A percentile compares a stretch with the other conserved stretches of the same genome.
Conservation (phyloP, 1,140 invertebrate genomes). For the Papilio glaucus region DNA sequence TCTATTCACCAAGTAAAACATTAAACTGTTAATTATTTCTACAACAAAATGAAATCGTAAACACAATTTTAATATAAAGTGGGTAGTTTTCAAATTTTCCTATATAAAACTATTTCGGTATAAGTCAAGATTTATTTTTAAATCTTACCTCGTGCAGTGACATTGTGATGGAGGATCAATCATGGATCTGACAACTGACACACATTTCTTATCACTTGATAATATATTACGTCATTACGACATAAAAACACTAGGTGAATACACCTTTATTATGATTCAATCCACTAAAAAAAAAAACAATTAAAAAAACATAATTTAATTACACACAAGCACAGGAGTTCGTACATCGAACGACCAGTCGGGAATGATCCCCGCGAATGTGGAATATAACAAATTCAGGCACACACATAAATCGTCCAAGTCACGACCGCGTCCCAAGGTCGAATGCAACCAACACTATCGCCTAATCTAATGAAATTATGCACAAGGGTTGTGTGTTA, state of each 20-base stretch:
- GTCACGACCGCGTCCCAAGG: slow-evolving; percentile 62
- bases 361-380: slow-evolving; percentile 44
- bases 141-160: slow-evolving; percentile 75
- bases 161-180: slow-evolving; percentile 61
- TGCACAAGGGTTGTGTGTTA: slow-evolving; percentile 55
- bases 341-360: slow-evolving; percentile 11
- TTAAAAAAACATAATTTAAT: not conserved
- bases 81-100: not conserved
- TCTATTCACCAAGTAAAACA: too few relatives aligned
- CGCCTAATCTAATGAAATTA: slow-evolving; percentile 64
- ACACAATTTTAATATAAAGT: not conserved
- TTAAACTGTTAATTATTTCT: too few relatives aligned
- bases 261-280: not conserved
- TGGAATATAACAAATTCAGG: slow-evolving; percentile 61
- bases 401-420: slow-evolving; percentile 41
- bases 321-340: slow-evolving; percentile 26
- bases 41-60: not conserved
- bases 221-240: slow-evolving; percentile 51
- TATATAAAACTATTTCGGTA: not conserved
- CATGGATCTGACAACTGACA: slow-evolving; percentile 54
- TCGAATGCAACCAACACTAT: slow-evolving; percentile 57
- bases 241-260: slow-evolving; percentile 35
- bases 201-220: slow-evolving; percentile 62
- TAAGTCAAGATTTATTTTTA: not conserved
- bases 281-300: not conserved